These are phyloP conservation scores for Eupsilia transversa DNA, from an alignment of 2,888 invertebrate species.

Conservation along the genomic window DNA sequence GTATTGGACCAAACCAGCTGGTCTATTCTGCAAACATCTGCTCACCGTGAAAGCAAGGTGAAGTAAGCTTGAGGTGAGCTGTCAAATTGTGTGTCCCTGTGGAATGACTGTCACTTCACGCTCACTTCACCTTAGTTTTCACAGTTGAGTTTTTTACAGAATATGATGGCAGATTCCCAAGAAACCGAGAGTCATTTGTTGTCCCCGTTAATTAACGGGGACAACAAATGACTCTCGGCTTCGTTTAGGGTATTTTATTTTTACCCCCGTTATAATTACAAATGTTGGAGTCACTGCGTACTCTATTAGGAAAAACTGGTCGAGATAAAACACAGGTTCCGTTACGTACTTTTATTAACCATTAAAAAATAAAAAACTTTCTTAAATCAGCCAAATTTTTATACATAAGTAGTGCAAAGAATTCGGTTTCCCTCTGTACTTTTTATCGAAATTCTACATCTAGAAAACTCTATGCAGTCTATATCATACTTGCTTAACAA, in stretches of 20 bases:
- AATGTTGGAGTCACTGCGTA: background rate
- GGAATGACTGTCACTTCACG: no score
- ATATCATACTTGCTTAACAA: slow-evolving; percentile 20
- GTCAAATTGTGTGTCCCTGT: no score
- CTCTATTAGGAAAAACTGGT: background rate
- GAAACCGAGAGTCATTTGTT: background rate
- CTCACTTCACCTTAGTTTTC: no score
- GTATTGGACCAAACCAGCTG: no score
- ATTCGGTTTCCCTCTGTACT: slow-evolving; percentile 37
- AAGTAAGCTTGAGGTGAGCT: no score
- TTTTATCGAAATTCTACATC: slow-evolving; percentile 24
- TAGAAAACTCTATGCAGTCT: slow-evolving; percentile 38
- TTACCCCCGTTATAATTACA: background rate
- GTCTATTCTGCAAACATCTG: no score
- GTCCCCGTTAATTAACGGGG: no score
- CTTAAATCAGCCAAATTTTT: slow-evolving; percentile 66
- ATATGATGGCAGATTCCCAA: no score
- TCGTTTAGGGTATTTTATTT: no score
- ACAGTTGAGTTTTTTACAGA: no score
- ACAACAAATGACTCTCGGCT: background rate
- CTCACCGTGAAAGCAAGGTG: no score
- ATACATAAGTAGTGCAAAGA: slow-evolving; percentile 32
- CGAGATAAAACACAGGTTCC: slow-evolving; percentile 12
- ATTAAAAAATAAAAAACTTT: slow-evolving; percentile 72
- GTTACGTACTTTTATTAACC: slow-evolving; percentile 71